These are phyloP conservation scores for Linepithema humile DNA, from an alignment of 1,140 invertebrate genomes.

Conservation along the genomic window DNA sequence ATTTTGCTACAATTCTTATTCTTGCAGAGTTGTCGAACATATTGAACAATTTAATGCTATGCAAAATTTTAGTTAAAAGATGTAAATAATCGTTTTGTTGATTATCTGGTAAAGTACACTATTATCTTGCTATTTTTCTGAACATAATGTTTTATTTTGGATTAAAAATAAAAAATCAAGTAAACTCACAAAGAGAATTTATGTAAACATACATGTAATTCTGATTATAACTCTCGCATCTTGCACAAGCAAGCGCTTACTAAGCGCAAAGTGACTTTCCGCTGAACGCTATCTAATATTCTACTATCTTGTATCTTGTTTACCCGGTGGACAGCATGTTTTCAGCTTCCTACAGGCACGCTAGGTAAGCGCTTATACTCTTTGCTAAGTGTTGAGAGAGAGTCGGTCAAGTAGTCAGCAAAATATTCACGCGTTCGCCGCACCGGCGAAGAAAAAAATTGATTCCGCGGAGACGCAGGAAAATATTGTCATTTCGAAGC, in stretches of 20 bases:
- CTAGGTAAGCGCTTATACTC: slow-evolving; percentile 14
- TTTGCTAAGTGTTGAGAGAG: slow-evolving; percentile 16
- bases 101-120: neutral
- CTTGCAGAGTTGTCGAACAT: neutral
- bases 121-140: neutral
- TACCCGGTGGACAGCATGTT: slow-evolving; percentile 30
- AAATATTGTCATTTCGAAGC: neutral
- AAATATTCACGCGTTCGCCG: neutral
- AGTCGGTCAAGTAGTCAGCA: slow-evolving; percentile 16
- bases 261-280: slow-evolving; percentile 34
- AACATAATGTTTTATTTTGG: neutral
- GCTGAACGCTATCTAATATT: slow-evolving; percentile 42
- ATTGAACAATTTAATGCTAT: neutral
- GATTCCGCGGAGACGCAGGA: neutral
- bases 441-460: neutral
- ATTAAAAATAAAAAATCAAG: neutral
- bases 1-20: neutral
- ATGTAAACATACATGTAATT: neutral
- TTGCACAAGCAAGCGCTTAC: slow-evolving; percentile 25
- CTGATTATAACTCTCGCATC: neutral
- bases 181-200: neutral
- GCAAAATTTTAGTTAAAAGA: neutral
- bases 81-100: neutral
- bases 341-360: slow-evolving; percentile 22
- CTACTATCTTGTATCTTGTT: slow-evolving; percentile 50